Base-by-base conservation (phyloP, 2,113 vertebrate genomes). In the Empidonax traillii region DNA sequence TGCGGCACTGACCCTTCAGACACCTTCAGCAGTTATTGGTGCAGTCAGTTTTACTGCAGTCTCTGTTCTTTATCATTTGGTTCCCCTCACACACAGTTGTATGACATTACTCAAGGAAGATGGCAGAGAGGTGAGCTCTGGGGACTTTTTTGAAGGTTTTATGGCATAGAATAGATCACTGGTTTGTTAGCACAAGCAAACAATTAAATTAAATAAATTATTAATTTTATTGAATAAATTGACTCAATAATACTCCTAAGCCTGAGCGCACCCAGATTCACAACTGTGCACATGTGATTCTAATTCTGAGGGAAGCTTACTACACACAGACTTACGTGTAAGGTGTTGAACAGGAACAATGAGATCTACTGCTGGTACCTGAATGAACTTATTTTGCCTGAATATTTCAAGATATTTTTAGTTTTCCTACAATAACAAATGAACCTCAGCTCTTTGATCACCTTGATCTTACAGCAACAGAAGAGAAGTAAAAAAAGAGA, bases 321-420 rank as follows among this genome's bases (percentile, higher is more conserved):
- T 94, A 77, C 66, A 61, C 39, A 75, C 1, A 56, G 33, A 39
- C 1, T 52, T 41, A 41, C 19, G 6, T 30, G 59, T 33, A 71
- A 52, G 9, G 6, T 71, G 39, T 51, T 85, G 61, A 74, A 80
- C 43, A 44, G 41, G 37, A 93, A 37, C 31, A 73, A 28, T 39
- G 52, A 66, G 33, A 95, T 27, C 19, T 61, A 53, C 58, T 1
- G 10, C 49, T 96, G 9, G 7, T 76, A 89, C 37, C 68, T 93
- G 73, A 96, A 96, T 94, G 83, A 89, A 73, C 24, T 53, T 67
- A 31, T 47, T 95, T 93, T 92, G 30, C 33, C 37, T 68, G 82
- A 86, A 52, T 85, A 67, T 89, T 92, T 90, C 39, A 84, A 86
- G 76, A 31, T 94, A 96, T 93, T 96, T 94, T 94, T 95, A 94